phyloP scores from a whole-genome alignment of 1,140 invertebrate species.

The Drosophila triauraria region DNA sequence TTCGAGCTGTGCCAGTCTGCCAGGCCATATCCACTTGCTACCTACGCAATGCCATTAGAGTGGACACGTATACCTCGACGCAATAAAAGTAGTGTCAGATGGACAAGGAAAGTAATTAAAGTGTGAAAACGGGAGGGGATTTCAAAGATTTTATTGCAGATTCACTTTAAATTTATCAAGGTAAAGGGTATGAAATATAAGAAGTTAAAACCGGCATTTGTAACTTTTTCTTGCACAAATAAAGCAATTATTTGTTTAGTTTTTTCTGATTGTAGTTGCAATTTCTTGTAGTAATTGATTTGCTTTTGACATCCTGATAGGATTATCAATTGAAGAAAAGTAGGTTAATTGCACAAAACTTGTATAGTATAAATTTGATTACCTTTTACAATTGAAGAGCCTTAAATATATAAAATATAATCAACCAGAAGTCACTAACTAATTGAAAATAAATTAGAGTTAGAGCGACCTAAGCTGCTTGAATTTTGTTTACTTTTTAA shows the following conservation, averaged over 20 bases:
- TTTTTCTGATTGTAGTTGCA: no score
- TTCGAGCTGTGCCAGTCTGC: neutral
- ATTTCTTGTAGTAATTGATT: neutral
- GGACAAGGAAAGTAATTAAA: conserved; percentile 27
- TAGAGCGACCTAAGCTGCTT: neutral
- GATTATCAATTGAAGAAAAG: neutral
- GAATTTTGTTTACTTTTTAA: neutral
- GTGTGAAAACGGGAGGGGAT: neutral
- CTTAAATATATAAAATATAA: neutral
- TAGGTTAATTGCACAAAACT: neutral
- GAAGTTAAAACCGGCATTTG: neutral
- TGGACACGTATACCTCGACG: conserved; percentile 20
- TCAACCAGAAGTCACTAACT: neutral
- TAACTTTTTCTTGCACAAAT: no score
- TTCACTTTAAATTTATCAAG: neutral
- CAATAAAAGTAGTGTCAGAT: conserved; percentile 5
- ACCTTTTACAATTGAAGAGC: no score
- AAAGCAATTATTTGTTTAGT: neutral
- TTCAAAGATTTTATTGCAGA: neutral
- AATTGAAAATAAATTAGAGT: neutral
- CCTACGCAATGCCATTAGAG: conserved; percentile 9
- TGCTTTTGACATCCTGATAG: neutral
- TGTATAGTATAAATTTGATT: neutral
- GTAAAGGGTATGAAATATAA: no score
- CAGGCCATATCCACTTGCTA: conserved; percentile 4